Evolutionary conservation across 2,797 vertebrate species (phyloP).

Genomic region (Phoeniculus purpureus): DNA sequence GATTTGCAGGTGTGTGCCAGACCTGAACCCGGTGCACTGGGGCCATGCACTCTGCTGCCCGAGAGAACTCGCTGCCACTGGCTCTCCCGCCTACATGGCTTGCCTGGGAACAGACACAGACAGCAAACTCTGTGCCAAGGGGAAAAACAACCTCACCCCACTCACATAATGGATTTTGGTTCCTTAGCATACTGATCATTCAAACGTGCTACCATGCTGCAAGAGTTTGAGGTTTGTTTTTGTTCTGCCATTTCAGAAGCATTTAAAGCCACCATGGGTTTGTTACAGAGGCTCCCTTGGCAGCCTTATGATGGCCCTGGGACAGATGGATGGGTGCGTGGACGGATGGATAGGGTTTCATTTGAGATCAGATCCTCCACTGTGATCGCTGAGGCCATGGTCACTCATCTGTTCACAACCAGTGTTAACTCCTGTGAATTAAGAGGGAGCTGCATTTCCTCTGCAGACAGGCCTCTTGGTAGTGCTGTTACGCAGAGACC

Average conservation of each 20-base stretch:
- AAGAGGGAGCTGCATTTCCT: slow-evolving; percentile 29
- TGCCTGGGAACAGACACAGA: neutral
- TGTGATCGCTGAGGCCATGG: neutral
- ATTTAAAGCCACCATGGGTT: slow-evolving; percentile 6
- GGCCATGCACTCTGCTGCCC: neutral
- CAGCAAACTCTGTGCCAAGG: neutral
- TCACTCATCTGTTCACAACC: slow-evolving; percentile 43
- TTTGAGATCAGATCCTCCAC: slow-evolving; percentile 9
- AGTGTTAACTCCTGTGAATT: slow-evolving; percentile 27
- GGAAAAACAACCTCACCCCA: neutral
- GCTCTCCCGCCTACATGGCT: neutral
- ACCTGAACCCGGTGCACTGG: neutral
- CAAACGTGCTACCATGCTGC: neutral
- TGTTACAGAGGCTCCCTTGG: slow-evolving; percentile 44
- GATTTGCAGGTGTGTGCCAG: neutral
- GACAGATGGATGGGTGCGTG: neutral
- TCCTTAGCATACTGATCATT: neutral
- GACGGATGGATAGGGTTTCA: slow-evolving; percentile 17
- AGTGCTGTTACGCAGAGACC: neutral
- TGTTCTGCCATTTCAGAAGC: slow-evolving; percentile 4
- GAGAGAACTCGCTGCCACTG: neutral
- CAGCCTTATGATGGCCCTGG: neutral
- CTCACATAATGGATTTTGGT: fast-evolving
- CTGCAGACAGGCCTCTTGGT: neutral
- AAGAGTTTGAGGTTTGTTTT: neutral